Conservation (phyloP, 2,888 invertebrate species). For the Resseliella maxima region DNA sequence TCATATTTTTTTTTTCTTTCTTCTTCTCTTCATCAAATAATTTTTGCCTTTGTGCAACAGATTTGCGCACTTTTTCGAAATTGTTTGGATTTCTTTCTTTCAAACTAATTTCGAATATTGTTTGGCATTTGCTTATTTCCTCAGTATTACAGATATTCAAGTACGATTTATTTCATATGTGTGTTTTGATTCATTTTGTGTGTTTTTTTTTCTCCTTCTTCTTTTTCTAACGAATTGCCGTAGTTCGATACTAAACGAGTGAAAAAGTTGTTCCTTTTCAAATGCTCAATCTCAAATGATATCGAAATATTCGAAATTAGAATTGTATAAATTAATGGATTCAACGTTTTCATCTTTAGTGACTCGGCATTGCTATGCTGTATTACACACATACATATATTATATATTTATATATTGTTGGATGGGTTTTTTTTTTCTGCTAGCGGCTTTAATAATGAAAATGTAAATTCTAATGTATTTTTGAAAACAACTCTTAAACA, state of each 20-base stretch:
- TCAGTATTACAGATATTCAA: background rate
- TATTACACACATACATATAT: background rate
- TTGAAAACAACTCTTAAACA: background rate
- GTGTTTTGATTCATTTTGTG: background rate
- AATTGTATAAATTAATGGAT: background rate
- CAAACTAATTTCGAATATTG: background rate
- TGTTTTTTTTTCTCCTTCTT: background rate
- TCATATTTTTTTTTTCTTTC: background rate
- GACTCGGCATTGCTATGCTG: background rate
- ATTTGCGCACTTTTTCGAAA: background rate
- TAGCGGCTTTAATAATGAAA: background rate
- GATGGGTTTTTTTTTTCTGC: background rate
- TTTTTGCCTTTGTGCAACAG: background rate
- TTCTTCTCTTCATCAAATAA: background rate
- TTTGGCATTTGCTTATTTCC: no score
- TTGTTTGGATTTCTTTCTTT: background rate
- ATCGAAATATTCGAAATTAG: slow-evolving; percentile 2
- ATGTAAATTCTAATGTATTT: slow-evolving; percentile 12
- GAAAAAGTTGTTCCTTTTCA: background rate
- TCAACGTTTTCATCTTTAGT: background rate
- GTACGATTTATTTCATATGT: background rate
- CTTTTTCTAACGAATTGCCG: background rate
- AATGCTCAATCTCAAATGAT: background rate
- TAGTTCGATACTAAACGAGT: background rate
- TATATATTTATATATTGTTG: background rate